Percentiles rank a stretch among this genome's conserved stretches.
These are phyloP conservation scores for Agrotis puta DNA, from an alignment of 2,888 invertebrate species.

Conservation along the genomic window DNA sequence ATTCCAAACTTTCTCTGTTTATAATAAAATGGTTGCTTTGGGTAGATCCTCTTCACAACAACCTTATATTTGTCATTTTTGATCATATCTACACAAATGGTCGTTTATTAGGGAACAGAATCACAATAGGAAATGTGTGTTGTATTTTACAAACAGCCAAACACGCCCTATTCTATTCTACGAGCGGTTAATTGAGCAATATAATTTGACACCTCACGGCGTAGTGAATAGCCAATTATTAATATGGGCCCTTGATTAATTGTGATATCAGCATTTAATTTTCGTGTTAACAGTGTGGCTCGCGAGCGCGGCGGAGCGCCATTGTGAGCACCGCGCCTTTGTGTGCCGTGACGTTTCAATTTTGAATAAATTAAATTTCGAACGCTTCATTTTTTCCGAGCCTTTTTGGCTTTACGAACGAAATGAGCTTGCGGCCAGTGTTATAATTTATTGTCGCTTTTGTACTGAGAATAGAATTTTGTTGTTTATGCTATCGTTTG, in stretches of 20 bases:
- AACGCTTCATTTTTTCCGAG: constrained; percentile 89
- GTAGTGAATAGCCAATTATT: constrained; percentile 91
- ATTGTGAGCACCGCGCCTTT: constrained; percentile 87
- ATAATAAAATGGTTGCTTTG: constrained; percentile 10
- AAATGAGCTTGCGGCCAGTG: constrained; percentile 86
- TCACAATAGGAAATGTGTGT: constrained; percentile 63
- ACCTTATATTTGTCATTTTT: constrained; percentile 35
- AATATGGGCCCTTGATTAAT: constrained; percentile 91
- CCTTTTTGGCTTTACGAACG: constrained; percentile 80
- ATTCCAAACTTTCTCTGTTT: constrained; percentile 37
- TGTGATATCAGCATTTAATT: constrained; percentile 91
- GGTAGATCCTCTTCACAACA: constrained; percentile 15
- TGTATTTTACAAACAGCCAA: constrained; percentile 81
- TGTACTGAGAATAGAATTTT: constrained; percentile 81
- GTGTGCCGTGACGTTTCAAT: constrained; percentile 90
- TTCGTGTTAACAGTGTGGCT: constrained; percentile 89
- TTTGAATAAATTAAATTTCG: constrained; percentile 91
- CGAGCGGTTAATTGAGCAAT: constrained; percentile 89
- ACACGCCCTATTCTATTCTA: constrained; percentile 88
- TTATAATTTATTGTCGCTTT: constrained; percentile 88
- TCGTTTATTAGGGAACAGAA: constrained; percentile 8
- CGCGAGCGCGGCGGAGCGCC: constrained; percentile 73
- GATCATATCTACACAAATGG: constrained; percentile 24
- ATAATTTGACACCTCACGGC: constrained; percentile 90
- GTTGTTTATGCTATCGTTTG: constrained; percentile 77